phyloP scores from a whole-genome alignment of 2,113 vertebrate species.

The Acrocephalus kingi region DNA sequence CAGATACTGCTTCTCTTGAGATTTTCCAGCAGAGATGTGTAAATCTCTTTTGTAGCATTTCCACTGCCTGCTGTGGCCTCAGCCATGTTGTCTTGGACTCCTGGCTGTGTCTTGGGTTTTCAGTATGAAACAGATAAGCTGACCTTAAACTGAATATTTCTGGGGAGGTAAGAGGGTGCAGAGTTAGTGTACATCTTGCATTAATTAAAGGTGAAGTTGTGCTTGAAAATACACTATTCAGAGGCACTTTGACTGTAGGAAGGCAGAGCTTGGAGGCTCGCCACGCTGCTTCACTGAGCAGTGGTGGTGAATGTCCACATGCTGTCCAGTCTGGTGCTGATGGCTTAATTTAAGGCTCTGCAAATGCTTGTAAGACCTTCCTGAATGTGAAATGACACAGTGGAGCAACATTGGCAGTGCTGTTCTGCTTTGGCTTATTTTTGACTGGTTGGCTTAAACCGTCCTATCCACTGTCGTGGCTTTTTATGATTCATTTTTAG shows the following conservation, averaged over 20 bases:
- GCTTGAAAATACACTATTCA: not conserved
- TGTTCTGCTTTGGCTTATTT: conserved; percentile 16
- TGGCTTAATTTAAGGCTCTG: conserved; percentile 41
- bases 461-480: not conserved
- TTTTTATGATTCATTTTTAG: conserved; percentile 58
- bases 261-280: not conserved
- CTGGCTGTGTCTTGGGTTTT: not conserved
- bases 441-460: not conserved
- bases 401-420: conserved; percentile 30
- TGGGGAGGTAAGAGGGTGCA: not conserved
- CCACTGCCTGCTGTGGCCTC: not conserved
- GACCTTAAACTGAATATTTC: not conserved
- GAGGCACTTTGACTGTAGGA: not conserved
- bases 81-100: not conserved
- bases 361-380: conserved; percentile 13
- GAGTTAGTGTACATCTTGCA: not conserved
- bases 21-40: not conserved
- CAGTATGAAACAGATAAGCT: not conserved
- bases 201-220: not conserved
- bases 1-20: not conserved
- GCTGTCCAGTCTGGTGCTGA: not conserved
- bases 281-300: not conserved
- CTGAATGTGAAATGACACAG: conserved; percentile 8
- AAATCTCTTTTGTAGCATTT: not conserved
- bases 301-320: not conserved